These are phyloP conservation scores for Cactoblastis cactorum DNA, from an alignment of 2,888 invertebrate genomes.

Conservation along the genomic window DNA sequence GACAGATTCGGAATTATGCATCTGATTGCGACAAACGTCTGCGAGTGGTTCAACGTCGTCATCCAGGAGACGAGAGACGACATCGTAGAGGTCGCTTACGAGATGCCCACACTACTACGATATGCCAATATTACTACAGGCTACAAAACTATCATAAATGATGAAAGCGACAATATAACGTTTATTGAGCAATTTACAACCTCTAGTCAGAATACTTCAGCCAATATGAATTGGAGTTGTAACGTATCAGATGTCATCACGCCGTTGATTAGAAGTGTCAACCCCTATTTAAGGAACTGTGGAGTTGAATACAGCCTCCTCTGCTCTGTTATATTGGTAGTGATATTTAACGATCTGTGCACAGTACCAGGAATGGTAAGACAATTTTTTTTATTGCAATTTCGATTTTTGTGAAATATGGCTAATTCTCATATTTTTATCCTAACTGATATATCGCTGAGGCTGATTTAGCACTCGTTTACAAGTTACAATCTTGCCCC, in stretches of 20 bases:
- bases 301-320: conserved; percentile 91
- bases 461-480: too few species aligned
- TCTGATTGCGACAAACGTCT: conserved; percentile 94
- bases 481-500: too few species aligned
- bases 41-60: conserved; percentile 94
- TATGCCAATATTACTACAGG: conserved; percentile 59
- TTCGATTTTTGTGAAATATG: too few species aligned
- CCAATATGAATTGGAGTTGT: conserved; percentile 54
- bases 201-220: conserved; percentile 28
- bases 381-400: neutral
- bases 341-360: conserved; percentile 88
- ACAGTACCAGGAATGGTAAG: conserved; percentile 72
- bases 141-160: conserved; percentile 37
- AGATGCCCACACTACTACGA: conserved; percentile 46
- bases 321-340: conserved; percentile 87
- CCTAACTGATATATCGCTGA: too few species aligned
- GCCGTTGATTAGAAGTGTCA: conserved; percentile 82
- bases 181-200: conserved; percentile 28
- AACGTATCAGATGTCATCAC: conserved; percentile 78
- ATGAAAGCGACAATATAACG: conserved; percentile 43
- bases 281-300: conserved; percentile 89
- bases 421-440: neutral
- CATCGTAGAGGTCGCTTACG: conserved; percentile 78
- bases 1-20: conserved; percentile 96
- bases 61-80: conserved; percentile 94